Base-by-base conservation (phyloP, 2,113 vertebrate species). In the Struthidea cinerea region DNA sequence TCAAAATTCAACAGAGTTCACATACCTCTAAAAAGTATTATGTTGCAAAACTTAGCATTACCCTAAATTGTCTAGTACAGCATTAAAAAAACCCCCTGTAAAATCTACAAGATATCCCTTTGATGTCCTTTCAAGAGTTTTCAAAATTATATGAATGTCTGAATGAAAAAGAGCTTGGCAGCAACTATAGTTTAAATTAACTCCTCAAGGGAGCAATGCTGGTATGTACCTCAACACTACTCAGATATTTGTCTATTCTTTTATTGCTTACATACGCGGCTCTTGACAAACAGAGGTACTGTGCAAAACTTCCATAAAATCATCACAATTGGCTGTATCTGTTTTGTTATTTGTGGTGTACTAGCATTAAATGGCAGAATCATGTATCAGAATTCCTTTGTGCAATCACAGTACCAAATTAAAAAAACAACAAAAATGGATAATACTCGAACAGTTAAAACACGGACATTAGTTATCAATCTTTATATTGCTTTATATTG, bases 71-170 rank as follows among this genome's bases (percentile, higher is more conserved):
- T 18, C 8, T 47, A 55, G n/a, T 60, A 77, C 11, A 26, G 27
- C 22, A 59, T 16, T 16, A n/a, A 55, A 65, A 82, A 16, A 7
- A 8, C 0, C 1, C 47, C 4, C 24, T 4, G 8, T 7, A 84
- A 80, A 64, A 47, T 84, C 33, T 86, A 26, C 16, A 76, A 19
- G 52, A 84, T 14, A 55, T 27, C 4, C 14, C 14, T 80, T 80
- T 24, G n/a, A 69, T 21, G 22, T 53, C 9, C n/a, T 87, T 93
- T 73, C 22, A 84, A 53, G 17, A 74, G 15, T 87, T 73, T 57
- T 35, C 37, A 87, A 87, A 91, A 74, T 67, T 6, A n/a, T 30
- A 46, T 13, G 42, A 64, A 83, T 16, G 10, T 70, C 46, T 89
- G 32, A 71, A 77, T 0, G 0, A 89, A 44, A 83, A 73, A 71